phyloP scores from a whole-genome alignment of 1,140 invertebrate species.

The Diabrotica virgifera region DNA sequence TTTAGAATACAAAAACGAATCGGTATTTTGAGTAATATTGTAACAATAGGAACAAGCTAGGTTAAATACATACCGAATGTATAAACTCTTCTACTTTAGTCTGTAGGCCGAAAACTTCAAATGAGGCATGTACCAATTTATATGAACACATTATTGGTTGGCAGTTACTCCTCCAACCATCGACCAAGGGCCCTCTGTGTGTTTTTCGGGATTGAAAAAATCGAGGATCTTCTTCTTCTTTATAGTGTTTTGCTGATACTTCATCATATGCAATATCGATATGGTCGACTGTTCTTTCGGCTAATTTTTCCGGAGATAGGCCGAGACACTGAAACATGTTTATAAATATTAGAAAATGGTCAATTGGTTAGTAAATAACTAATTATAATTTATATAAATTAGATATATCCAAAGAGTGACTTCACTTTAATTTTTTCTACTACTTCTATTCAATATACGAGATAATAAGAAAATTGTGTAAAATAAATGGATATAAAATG shows the following conservation, averaged over 20 bases:
- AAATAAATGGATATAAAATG: too few species aligned
- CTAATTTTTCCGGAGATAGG: conserved; percentile 70
- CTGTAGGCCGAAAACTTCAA: conserved; percentile 91
- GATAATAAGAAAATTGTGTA: too few species aligned
- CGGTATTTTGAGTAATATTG: too few species aligned
- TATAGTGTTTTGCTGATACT: conserved; percentile 81
- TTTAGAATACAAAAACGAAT: too few species aligned
- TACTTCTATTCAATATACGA: too few species aligned
- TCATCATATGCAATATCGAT: conserved; percentile 89
- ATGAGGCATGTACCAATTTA: conserved; percentile 82
- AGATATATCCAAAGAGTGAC: too few species aligned
- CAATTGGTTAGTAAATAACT: too few species aligned
- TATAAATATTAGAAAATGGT: too few species aligned
- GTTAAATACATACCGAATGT: conserved; percentile 64
- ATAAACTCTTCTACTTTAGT: conserved; percentile 86
- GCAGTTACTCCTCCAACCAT: conserved; percentile 74
- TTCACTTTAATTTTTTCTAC: too few species aligned
- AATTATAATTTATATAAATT: too few species aligned
- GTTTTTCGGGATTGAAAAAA: conserved; percentile 83
- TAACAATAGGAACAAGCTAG: too few species aligned
- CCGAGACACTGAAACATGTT: conserved; percentile 65
- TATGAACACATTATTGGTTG: conserved; percentile 92
- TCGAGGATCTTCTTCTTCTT: conserved; percentile 81
- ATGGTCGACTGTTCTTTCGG: conserved; percentile 71
- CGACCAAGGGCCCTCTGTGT: conserved; percentile 73